Base-by-base conservation (phyloP, 2,888 invertebrate species). In the Unio delphinus region DNA sequence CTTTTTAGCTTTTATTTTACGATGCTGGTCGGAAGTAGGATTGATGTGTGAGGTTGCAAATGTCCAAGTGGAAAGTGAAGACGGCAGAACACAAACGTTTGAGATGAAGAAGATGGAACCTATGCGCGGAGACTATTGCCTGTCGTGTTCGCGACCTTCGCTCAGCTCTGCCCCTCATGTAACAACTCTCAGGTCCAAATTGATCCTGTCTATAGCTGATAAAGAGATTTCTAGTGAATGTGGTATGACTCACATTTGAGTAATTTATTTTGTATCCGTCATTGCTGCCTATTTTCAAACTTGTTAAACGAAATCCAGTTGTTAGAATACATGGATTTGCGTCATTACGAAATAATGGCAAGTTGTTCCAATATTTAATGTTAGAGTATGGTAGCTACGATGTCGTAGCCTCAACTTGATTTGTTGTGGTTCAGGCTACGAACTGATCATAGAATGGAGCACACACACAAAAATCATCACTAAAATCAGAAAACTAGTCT, bases 21-120 rank as follows among this genome's bases (percentile, higher is more conserved):
- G 56, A 54, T 45, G 34, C 17, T 57, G 68, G n/a, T 54, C 55
- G 8, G 70, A 72, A 61, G 77, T 69, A 3, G 77, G 74, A 54
- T 68, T 77, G 45, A 77, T 71, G 74, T 77, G 77, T 55, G 77
- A 77, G n/a, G 74, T 77, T 56, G 81, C 84, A 64, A 84, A 83
- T 68, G 79, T 86, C 20, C 82, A 86, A 67, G 83, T 86, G 15
- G 84, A 84, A 69, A 83, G 76, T 55, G 84, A 84, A 78, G 84
- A 84, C 77, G 86, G 86, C 4, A 79, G 80, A 55, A 81, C 79
- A 58, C 84, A 86, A 55, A 80, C 81, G 20, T 84, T 86, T 72
- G 83, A 86, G 70, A 79, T 84, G 68, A 85, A 85, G 64, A 75
- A 79, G 30, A 63, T 86, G 17, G 83, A 84, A 60, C 78, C 79